Evolutionary conservation across 35 echinoderm and acorn worm species (phyloP), one percentile per base, ranked within the genome.

Genomic region (Heliocidaris erythrogramma): DNA sequence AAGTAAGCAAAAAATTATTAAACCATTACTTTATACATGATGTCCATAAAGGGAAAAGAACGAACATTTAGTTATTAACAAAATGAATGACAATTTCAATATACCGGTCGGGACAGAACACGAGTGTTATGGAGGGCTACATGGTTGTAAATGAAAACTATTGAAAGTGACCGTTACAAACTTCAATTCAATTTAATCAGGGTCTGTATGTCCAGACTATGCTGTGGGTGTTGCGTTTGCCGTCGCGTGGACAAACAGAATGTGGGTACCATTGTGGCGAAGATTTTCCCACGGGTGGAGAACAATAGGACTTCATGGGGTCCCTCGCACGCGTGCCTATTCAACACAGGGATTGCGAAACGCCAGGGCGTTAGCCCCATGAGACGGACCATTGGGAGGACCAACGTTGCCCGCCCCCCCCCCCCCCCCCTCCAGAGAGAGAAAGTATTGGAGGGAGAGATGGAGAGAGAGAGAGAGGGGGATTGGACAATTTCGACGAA

Each of bases 171-270:
- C 65, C 65, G 21, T 24, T 27, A 27, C 5, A 4, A 5, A 21
- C 60, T 7, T 78, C 21, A 78, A 59, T 59, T 59, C 53, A 60
- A 18, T 78, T 24, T 78, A 7, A 78, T 9, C 87, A 17, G 29
- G 87, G 87, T 89, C 87, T 89, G 87, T n/a, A n/a, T 27, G 14
- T 47, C 21, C 4, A 89, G 87, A 89, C 31, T 89, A 89, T 7
- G 4, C 10, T 89, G 87, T 78, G 21, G 87, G 13, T 89, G 87
- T 89, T 18, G 87, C 87, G 87, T 89, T 89, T 89, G 87, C 87
- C 47, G 87, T 89, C 87, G 87, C 87, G 87, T 89, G 87, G 87
- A 89, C 87, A 89, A 89, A 89, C 87, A 89, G 87, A 47, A 48
- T 89, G 87, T 89, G 12, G 87, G 12, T 42, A 1, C 87, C 18